Evolutionary conservation across 2,113 vertebrate species (phyloP).

Genomic region (Ailurus styani): DNA sequence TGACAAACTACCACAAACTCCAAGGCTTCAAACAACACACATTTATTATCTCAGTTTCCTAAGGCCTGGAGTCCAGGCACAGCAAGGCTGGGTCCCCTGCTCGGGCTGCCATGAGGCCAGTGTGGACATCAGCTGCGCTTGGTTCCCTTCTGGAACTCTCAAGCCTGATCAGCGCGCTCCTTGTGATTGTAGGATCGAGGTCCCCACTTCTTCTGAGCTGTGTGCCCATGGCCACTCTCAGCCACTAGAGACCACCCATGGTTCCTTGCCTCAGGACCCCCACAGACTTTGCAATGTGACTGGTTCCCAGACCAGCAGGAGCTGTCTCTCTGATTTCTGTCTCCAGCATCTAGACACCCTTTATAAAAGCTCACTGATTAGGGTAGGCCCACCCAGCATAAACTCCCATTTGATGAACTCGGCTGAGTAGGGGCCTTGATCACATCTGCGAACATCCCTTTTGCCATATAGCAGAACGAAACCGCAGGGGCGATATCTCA

Average conservation of each 20-base stretch:
- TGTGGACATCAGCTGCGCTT: not conserved
- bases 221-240: not conserved
- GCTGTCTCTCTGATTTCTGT: not conserved
- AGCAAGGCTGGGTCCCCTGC: not conserved
- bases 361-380: no score
- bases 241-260: not conserved
- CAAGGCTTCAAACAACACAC: not conserved
- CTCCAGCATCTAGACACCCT: not conserved
- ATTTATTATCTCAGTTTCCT: not conserved
- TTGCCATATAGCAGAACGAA: no score
- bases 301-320: not conserved
- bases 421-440: not conserved
- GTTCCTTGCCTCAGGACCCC: no score
- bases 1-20: not conserved
- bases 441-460: not conserved
- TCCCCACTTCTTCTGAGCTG: no score
- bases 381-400: not conserved
- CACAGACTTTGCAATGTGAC: accelerated
- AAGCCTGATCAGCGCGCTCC: not conserved
- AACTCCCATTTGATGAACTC: not conserved
- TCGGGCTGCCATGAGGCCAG: not conserved
- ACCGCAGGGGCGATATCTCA: no score
- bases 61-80: not conserved
- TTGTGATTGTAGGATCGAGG: not conserved
- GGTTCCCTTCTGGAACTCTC: not conserved